Percentiles rank a stretch among this genome's conserved stretches.
phyloP scores from a whole-genome alignment of 2,888 invertebrate species.

The Heliothis peltigera region DNA sequence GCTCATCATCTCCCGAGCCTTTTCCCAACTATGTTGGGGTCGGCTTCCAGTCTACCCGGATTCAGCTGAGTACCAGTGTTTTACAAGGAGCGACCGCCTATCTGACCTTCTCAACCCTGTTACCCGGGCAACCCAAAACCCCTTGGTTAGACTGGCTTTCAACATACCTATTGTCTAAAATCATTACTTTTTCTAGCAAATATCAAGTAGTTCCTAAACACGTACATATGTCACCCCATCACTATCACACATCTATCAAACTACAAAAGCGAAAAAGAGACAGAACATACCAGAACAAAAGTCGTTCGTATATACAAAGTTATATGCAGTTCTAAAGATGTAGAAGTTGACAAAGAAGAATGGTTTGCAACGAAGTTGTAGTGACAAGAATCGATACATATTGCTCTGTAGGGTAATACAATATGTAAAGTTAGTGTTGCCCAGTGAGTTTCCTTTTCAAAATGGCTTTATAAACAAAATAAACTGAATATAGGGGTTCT shows the following conservation, averaged over 20 bases:
- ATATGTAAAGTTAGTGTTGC: conserved; percentile 25
- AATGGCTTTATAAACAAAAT: conserved; percentile 1
- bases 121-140: too few relatives aligned
- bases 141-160: too few relatives aligned
- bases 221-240: background rate
- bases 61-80: too few relatives aligned
- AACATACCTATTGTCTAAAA: too few relatives aligned
- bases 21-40: too few relatives aligned
- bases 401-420: conserved; percentile 26
- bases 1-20: too few relatives aligned
- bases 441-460: background rate
- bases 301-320: conserved; percentile 7
- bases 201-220: too few relatives aligned
- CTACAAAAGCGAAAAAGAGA: background rate
- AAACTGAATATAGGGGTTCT: background rate
- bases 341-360: conserved; percentile 42
- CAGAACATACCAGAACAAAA: background rate
- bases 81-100: too few relatives aligned
- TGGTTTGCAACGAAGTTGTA: conserved; percentile 22
- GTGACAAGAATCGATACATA: conserved; percentile 48
- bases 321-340: conserved; percentile 35
- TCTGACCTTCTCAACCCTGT: too few relatives aligned
- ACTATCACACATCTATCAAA: background rate
- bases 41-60: too few relatives aligned
- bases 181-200: too few relatives aligned